phyloP scores from a whole-genome alignment of 2,888 invertebrate genomes.

The Thecophora atra region DNA sequence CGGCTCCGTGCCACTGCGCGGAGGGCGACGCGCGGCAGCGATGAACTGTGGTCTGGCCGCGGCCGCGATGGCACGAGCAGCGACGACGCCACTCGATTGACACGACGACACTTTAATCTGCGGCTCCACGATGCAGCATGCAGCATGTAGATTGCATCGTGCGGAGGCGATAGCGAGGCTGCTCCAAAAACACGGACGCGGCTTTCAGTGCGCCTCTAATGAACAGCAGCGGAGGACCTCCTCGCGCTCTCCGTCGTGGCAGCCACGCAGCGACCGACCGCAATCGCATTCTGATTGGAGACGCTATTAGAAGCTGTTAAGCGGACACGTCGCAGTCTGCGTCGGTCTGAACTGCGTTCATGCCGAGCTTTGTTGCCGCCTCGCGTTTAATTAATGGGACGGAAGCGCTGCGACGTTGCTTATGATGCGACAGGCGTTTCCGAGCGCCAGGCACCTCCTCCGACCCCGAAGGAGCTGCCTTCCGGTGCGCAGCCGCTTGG shows the following conservation, averaged over 20 bases:
- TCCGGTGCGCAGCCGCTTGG: too few relatives aligned
- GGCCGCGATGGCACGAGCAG: slow-evolving; percentile 28
- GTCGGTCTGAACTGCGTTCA: neutral
- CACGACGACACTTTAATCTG: slow-evolving; percentile 35
- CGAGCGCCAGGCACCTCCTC: neutral
- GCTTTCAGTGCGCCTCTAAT: slow-evolving; percentile 28
- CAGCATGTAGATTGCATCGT: slow-evolving; percentile 34
- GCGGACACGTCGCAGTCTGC: neutral
- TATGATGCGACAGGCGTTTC: too few relatives aligned
- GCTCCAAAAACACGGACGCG: neutral
- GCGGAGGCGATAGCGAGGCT: slow-evolving; percentile 19
- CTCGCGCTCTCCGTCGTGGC: neutral
- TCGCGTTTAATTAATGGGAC: neutral
- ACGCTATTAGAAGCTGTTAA: too few relatives aligned
- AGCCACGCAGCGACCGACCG: neutral
- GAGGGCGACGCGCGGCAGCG: slow-evolving; percentile 13
- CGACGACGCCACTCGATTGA: slow-evolving; percentile 28
- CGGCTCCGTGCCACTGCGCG: slow-evolving; percentile 17
- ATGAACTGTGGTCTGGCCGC: slow-evolving; percentile 1
- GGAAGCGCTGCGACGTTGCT: neutral
- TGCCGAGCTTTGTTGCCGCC: neutral
- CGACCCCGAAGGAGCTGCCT: neutral
- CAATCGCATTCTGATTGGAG: neutral
- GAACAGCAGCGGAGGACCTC: slow-evolving; percentile 2
- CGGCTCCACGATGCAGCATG: slow-evolving; percentile 21